phyloP scores from a whole-genome alignment of 2,797 vertebrate species.

The Ctenosaura bakeri region DNA sequence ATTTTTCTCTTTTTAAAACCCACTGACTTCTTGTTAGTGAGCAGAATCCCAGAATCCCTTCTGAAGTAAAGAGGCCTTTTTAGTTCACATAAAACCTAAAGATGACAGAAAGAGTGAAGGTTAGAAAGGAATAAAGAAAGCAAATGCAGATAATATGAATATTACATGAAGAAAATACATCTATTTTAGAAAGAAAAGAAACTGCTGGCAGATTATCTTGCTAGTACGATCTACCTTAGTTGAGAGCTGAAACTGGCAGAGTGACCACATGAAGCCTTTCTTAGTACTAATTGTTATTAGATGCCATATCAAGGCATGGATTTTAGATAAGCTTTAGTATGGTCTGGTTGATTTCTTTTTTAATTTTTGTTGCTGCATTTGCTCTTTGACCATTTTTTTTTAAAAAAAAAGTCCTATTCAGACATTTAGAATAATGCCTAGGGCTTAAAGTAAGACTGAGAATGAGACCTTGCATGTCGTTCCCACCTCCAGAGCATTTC shows the following conservation, averaged over 20 bases:
- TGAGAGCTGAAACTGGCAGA: neutral
- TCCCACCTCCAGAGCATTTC: too few species aligned
- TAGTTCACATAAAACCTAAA: neutral
- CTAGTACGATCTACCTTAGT: neutral
- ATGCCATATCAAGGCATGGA: neutral
- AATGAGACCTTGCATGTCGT: too few species aligned
- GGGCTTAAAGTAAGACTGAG: too few species aligned
- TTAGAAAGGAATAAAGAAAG: neutral
- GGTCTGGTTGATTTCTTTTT: neutral
- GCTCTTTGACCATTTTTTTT: neutral
- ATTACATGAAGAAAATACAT: neutral
- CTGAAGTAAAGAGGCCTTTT: neutral
- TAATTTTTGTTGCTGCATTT: neutral
- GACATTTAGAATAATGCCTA: too few species aligned
- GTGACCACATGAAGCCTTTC: neutral
- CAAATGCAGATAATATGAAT: neutral
- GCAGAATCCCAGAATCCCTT: neutral
- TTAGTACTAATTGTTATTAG: neutral
- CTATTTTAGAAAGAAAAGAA: neutral
- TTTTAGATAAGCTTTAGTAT: neutral
- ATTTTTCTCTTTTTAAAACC: neutral
- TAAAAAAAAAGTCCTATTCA: too few species aligned
- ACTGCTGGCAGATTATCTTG: neutral
- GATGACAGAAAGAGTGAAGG: neutral
- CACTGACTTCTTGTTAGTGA: constrained; percentile 13